Evolutionary conservation across 1,140 invertebrate species (phyloP).

Genomic region (Vanessa tameamea): DNA sequence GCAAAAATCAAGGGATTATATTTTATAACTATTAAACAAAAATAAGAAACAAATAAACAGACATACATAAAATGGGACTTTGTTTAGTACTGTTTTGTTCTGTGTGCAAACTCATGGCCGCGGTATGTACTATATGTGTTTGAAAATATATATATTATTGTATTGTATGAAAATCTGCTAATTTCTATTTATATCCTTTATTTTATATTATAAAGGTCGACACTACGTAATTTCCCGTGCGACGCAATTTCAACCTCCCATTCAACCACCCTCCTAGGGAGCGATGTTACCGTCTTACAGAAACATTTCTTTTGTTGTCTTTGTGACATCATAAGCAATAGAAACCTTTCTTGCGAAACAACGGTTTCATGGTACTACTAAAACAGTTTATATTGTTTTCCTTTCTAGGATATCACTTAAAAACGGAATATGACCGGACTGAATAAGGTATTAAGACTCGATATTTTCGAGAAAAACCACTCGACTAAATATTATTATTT

Average conservation of each 20-base stretch:
- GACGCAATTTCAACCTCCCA: slow-evolving; percentile 25
- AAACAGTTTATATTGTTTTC: neutral
- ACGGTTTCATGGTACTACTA: neutral
- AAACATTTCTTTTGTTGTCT: slow-evolving; percentile 28
- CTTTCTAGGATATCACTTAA: neutral
- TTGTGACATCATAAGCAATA: slow-evolving; percentile 19
- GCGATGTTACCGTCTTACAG: slow-evolving; percentile 19
- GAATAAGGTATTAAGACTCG: too few relatives aligned
- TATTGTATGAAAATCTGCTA: neutral
- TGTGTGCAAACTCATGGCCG: too few relatives aligned
- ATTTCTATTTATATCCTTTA: slow-evolving; percentile 11
- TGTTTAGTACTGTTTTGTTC: too few relatives aligned
- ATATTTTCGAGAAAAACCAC: too few relatives aligned
- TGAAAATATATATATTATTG: neutral
- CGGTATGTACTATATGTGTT: neutral
- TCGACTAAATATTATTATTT: too few relatives aligned
- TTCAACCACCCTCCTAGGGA: slow-evolving; percentile 15
- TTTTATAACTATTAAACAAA: too few relatives aligned
- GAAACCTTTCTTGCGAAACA: neutral
- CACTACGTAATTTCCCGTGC: slow-evolving; percentile 18
- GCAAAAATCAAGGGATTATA: too few relatives aligned
- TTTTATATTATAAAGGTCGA: slow-evolving; percentile 21
- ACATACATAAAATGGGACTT: too few relatives aligned
- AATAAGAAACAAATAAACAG: too few relatives aligned
- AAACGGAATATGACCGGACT: neutral